Percentiles rank a stretch among this genome's conserved stretches.
These are phyloP conservation scores for Patagioenas fasciata DNA, from an alignment of 2,113 vertebrate species.

Conservation along the genomic window DNA sequence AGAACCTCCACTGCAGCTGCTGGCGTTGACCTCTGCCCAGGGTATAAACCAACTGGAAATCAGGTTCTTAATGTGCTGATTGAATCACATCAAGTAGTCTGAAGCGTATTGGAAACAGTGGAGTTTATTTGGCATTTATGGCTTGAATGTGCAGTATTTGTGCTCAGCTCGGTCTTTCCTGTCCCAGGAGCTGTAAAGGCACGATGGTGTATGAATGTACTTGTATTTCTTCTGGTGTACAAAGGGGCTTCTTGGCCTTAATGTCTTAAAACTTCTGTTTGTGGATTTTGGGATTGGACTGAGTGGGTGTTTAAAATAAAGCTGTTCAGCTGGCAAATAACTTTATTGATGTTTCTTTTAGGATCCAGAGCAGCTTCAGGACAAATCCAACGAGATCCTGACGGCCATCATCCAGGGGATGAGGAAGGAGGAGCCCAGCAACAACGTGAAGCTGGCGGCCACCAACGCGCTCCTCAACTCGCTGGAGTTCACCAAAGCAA, in stretches of 20 bases:
- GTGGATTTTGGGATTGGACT: too few species aligned
- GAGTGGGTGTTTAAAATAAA: fast-evolving
- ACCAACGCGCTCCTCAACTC: conserved; percentile 98
- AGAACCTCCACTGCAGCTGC: neutral
- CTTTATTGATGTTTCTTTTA: conserved; percentile 34
- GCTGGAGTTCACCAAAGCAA: conserved; percentile 98
- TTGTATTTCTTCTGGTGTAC: neutral
- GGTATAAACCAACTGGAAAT: neutral
- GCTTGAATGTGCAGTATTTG: neutral
- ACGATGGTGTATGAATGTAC: fast-evolving
- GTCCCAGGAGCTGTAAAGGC: neutral
- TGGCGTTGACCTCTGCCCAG: neutral
- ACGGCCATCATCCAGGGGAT: conserved; percentile 99
- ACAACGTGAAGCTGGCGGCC: conserved; percentile 96
- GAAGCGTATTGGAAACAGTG: neutral
- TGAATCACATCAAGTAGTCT: neutral
- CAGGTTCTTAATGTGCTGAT: neutral
- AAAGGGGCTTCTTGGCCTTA: neutral
- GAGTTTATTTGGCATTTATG: neutral
- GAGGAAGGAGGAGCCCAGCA: conserved; percentile 98
- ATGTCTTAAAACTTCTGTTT: neutral
- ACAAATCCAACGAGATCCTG: conserved; percentile 97
- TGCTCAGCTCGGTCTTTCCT: neutral
- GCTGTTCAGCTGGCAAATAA: neutral
- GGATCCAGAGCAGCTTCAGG: conserved; percentile 98